These are phyloP conservation scores for Actenoides hombroni DNA, from an alignment of 2,113 vertebrate genomes.

Conservation along the genomic window DNA sequence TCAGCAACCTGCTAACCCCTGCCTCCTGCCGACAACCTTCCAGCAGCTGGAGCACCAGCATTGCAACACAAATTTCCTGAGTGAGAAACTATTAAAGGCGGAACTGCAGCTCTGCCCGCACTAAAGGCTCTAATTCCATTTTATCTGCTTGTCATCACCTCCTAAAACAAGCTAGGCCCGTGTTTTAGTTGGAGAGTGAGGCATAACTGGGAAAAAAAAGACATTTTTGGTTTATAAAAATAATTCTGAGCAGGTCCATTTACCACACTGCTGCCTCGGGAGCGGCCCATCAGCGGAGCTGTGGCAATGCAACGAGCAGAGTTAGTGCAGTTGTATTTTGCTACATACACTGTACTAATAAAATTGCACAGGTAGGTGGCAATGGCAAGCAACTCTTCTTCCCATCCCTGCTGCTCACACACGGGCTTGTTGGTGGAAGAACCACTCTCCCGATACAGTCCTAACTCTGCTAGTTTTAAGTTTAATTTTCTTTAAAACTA, in stretches of 20 bases:
- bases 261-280: neutral
- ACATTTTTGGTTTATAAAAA: neutral
- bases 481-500: neutral
- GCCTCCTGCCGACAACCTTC: neutral
- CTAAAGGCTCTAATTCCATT: neutral
- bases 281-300: neutral
- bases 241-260: neutral
- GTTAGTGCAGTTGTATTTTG: neutral
- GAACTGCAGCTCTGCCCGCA: neutral
- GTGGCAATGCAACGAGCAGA: fast-evolving
- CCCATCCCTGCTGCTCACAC: neutral
- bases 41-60: neutral
- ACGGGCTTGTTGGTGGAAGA: neutral
- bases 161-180: conserved; percentile 29
- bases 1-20: neutral
- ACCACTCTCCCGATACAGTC: neutral
- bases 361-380: neutral
- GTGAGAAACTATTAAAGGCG: neutral
- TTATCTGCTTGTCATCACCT: conserved; percentile 58
- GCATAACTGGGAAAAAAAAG: neutral
- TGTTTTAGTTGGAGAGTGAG: neutral
- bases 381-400: neutral
- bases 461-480: neutral
- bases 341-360: neutral
- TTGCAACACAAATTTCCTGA: neutral